These are phyloP conservation scores for Fulmarus glacialis DNA, from an alignment of 2,113 vertebrate species.

Conservation along the genomic window DNA sequence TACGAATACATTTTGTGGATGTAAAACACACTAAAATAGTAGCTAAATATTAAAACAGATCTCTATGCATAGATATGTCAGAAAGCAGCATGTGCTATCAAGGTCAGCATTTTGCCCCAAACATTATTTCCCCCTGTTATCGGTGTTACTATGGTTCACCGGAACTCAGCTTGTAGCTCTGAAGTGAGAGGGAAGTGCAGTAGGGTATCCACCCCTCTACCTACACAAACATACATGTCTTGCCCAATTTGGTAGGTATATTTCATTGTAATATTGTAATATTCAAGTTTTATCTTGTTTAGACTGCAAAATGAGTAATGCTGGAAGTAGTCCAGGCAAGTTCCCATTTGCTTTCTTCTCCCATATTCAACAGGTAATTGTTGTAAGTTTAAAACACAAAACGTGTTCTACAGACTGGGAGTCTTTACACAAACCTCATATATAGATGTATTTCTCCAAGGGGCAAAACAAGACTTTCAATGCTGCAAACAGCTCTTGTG, in stretches of 20 bases:
- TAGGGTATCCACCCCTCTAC: background rate
- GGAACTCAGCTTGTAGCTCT: background rate
- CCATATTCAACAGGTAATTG: background rate
- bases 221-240: background rate
- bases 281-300: background rate
- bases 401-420: background rate
- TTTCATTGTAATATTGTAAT: background rate
- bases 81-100: background rate
- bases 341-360: background rate
- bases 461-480: background rate
- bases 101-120: background rate
- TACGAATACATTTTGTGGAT: background rate
- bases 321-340: background rate
- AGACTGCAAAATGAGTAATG: background rate
- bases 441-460: background rate
- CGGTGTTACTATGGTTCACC: background rate
- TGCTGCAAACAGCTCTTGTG: background rate
- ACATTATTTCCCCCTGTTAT: fast-evolving
- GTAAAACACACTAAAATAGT: background rate
- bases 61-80: background rate
- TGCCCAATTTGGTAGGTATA: background rate
- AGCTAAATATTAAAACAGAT: background rate
- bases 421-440: background rate
- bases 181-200: background rate
- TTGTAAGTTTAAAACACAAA: background rate